phyloP scores from a whole-genome alignment of 2,113 vertebrate species.

The Indri indri region DNA sequence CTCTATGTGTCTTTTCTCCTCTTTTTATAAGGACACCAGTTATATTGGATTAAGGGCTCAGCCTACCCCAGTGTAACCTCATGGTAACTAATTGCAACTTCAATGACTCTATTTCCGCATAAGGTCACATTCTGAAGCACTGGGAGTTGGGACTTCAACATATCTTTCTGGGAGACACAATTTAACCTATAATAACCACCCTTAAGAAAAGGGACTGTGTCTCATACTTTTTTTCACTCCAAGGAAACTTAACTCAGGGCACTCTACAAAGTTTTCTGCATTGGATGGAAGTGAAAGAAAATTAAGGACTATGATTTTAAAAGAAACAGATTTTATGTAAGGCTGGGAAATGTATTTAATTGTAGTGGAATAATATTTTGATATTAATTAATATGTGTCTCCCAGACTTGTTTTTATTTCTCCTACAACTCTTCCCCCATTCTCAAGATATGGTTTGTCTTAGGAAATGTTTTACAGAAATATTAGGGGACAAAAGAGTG shows the following conservation, averaged over 20 bases:
- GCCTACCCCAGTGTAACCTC: neutral
- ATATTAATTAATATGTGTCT: neutral
- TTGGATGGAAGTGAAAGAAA: slow-evolving; percentile 1
- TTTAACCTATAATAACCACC: neutral
- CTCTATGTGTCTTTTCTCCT: neutral
- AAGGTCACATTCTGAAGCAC: neutral
- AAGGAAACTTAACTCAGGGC: neutral
- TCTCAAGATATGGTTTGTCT: neutral
- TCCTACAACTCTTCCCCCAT: neutral
- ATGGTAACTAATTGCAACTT: neutral
- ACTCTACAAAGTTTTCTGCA: neutral
- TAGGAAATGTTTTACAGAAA: neutral
- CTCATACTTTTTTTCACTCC: neutral
- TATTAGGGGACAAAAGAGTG: neutral
- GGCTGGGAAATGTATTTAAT: neutral
- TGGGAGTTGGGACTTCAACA: neutral
- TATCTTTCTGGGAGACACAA: neutral
- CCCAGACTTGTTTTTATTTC: neutral
- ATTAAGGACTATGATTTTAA: slow-evolving; percentile 5
- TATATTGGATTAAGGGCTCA: neutral
- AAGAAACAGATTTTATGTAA: neutral
- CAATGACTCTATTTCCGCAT: neutral
- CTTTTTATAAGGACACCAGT: neutral
- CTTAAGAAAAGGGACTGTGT: neutral
- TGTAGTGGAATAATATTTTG: neutral